phyloP scores from a whole-genome alignment of 2,888 invertebrate genomes.

The Mayetiola destructor region DNA sequence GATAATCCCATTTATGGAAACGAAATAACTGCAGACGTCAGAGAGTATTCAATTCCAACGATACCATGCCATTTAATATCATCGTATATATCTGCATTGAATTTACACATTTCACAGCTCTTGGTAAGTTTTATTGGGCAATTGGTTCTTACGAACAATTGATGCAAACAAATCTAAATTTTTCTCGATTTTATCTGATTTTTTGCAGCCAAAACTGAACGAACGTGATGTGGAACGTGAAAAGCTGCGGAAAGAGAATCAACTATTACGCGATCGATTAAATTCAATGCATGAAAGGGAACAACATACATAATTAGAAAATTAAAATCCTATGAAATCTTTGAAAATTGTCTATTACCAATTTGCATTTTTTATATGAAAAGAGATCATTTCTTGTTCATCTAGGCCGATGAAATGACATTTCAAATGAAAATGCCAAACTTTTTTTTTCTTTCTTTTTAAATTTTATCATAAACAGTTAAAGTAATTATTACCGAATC shows the following conservation, averaged over 20 bases:
- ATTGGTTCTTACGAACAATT: neutral
- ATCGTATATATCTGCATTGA: conserved; percentile 47
- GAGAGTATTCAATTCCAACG: conserved; percentile 34
- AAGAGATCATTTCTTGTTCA: too few relatives aligned
- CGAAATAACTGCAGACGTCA: conserved; percentile 25
- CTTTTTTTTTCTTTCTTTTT: too few relatives aligned
- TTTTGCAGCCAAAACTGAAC: conserved; percentile 51
- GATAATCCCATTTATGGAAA: conserved; percentile 35
- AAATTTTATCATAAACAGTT: too few relatives aligned
- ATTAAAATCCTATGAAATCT: neutral
- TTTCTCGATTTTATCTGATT: neutral
- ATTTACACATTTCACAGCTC: conserved; percentile 51
- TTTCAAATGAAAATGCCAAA: too few relatives aligned
- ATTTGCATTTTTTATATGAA: too few relatives aligned
- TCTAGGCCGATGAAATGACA: too few relatives aligned
- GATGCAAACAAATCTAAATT: neutral
- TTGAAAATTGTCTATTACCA: too few relatives aligned
- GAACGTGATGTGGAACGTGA: conserved; percentile 63
- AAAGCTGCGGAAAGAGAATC: conserved; percentile 53
- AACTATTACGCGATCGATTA: conserved; percentile 54
- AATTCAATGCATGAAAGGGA: conserved; percentile 43
- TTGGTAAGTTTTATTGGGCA: conserved; percentile 46
- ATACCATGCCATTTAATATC: conserved; percentile 47
- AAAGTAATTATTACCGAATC: too few relatives aligned
- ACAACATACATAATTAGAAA: conserved; percentile 29